Conservation (phyloP, 2,113 vertebrate genomes). For the Taxidea taxus region DNA sequence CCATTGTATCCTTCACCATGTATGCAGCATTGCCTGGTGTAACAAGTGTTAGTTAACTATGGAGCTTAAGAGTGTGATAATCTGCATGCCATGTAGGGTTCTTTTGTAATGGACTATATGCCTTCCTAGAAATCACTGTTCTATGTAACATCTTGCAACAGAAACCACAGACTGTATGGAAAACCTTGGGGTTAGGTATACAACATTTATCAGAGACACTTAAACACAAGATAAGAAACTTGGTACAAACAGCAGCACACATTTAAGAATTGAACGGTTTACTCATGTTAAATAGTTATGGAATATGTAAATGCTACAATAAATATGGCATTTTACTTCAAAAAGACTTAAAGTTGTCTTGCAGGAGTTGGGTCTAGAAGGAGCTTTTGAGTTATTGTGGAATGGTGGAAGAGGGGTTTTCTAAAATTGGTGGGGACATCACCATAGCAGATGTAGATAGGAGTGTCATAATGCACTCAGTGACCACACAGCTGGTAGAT, state of each 20-base stretch:
- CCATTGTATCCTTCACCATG: neutral
- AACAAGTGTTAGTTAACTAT: neutral
- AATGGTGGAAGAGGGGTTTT: neutral
- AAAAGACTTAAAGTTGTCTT: neutral
- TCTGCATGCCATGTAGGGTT: neutral
- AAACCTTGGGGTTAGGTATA: neutral
- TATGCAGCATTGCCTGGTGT: neutral
- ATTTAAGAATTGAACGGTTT: neutral
- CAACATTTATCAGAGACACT: neutral
- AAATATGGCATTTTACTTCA: neutral
- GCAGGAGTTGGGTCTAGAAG: neutral
- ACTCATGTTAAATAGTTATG: neutral
- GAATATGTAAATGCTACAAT: neutral
- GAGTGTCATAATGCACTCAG: neutral
- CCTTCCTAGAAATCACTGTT: neutral
- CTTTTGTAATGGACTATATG: neutral
- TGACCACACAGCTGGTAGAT: neutral
- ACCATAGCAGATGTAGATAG: neutral
- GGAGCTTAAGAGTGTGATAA: neutral
- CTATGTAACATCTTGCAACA: neutral
- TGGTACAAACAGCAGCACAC: neutral
- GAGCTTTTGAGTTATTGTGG: neutral
- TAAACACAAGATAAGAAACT: neutral
- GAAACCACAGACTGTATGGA: neutral
- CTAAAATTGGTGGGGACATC: neutral